Evolutionary conservation across 2,888 invertebrate genomes (phyloP), one percentile per base, ranked within the genome.

Genomic region (Protula sp.): DNA sequence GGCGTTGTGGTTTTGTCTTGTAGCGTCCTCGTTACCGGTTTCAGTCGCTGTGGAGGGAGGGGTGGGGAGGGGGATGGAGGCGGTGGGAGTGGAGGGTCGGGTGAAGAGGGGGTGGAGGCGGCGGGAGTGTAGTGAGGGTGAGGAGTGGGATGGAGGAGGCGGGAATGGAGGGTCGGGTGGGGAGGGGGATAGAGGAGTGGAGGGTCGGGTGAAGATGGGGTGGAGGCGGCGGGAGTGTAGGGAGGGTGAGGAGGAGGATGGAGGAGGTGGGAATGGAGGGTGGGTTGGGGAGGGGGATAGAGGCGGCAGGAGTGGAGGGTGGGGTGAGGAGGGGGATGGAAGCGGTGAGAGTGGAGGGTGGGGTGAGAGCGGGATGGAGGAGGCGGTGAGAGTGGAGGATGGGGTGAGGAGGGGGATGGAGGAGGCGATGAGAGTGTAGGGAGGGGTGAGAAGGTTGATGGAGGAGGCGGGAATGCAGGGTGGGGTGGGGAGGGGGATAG

Each of bases 71-170:
- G 29, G 30, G 55, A 22, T 24, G 55, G 3, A 30, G 52, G 14
- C 60, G 50, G 24, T 19, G 54, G 28, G 67, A 93, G 71, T 91
- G 92, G 58, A 86, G 93, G 71, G 92, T 92, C 70, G 85, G 81
- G 56, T 79, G 79, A 24, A 70, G 80, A 58, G 80, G 22, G 69
- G 74, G 53, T 73, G 75, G 63, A 68, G 73, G 30, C 72, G 76
- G 30, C 63, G 47, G 45, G 29, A 58, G 22, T 28, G 14, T 26
- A 29, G 24, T 5, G 9, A 22, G 50, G 50, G 45, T 14, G 9
- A n/a, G 45, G 45, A n/a, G 9, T 9, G 45, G 45, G 45, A 14
- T 14, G 9, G 45, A n/a, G 45, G 45, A 38, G n/a, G n/a, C 9
- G n/a, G 45, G 45, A n/a, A n/a, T 9, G 9, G 45, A n/a, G 45